These are phyloP conservation scores for Eupithecia tripunctaria DNA, from an alignment of 2,888 invertebrate genomes.

Conservation along the genomic window DNA sequence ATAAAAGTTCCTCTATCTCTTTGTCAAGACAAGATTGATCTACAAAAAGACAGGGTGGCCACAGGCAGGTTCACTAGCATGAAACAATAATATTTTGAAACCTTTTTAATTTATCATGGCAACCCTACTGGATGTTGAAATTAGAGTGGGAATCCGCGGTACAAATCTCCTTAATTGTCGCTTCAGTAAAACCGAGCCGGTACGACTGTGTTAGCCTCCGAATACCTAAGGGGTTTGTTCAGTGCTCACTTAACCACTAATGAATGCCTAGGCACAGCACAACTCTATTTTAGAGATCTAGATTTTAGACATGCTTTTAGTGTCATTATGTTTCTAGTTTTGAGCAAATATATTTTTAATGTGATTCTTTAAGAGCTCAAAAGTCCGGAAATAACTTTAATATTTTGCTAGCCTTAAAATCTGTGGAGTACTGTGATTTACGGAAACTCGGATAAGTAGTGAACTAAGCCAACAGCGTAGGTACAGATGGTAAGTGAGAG, in stretches of 20 bases:
- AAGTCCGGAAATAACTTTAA: neutral
- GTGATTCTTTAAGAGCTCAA: neutral
- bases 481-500: neutral
- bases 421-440: neutral
- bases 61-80: too few relatives aligned
- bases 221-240: slow-evolving; percentile 27
- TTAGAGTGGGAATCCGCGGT: slow-evolving; percentile 33
- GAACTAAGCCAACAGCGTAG: neutral
- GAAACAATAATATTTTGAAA: neutral
- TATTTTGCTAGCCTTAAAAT: neutral
- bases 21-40: too few relatives aligned
- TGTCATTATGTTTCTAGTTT: neutral
- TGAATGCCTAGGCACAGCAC: slow-evolving; percentile 11
- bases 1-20: too few relatives aligned
- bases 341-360: neutral
- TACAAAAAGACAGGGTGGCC: too few relatives aligned
- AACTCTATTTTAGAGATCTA: slow-evolving; percentile 3
- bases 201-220: slow-evolving; percentile 23
- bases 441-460: neutral
- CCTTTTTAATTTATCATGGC: neutral
- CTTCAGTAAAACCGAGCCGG: slow-evolving; percentile 29
- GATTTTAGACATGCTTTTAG: slow-evolving; percentile 6
- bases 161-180: slow-evolving; percentile 44
- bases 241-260: slow-evolving; percentile 23
- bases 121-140: slow-evolving; percentile 30